phyloP scores from a whole-genome alignment of 2,113 vertebrate species.

The Apistogramma diplotaenia region DNA sequence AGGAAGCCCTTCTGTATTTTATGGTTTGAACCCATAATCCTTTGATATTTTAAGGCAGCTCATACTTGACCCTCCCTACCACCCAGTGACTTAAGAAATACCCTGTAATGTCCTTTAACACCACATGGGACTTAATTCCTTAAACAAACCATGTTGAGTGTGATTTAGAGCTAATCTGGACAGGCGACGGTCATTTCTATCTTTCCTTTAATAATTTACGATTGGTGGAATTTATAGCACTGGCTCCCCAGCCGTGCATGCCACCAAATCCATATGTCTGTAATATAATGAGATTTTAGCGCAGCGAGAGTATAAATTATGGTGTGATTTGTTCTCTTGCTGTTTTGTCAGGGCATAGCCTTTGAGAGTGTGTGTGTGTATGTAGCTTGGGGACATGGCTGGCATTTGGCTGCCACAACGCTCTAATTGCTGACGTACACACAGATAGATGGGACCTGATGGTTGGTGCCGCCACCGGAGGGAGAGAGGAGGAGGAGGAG shows the following conservation, averaged over 20 bases:
- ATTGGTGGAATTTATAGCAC: conserved; percentile 68
- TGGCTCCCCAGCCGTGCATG: conserved; percentile 51
- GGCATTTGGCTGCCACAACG: conserved; percentile 73
- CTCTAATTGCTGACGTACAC: conserved; percentile 78
- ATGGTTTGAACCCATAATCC: conserved; percentile 32
- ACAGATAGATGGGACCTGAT: conserved; percentile 75
- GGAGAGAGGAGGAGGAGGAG: conserved; percentile 23
- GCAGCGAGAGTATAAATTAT: conserved; percentile 74
- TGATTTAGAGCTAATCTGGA: conserved; percentile 70
- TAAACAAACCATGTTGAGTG: conserved; percentile 70
- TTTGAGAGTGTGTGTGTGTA: conserved; percentile 55
- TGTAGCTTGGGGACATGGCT: conserved; percentile 75
- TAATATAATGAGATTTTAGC: conserved; percentile 79
- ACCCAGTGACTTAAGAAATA: conserved; percentile 30
- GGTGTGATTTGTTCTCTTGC: conserved; percentile 73
- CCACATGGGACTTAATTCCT: conserved; percentile 66
- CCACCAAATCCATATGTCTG: conserved; percentile 71
- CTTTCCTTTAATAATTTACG: conserved; percentile 75
- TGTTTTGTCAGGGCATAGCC: conserved; percentile 72
- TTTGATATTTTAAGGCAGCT: conserved; percentile 48
- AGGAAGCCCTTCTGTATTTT: conserved; percentile 2
- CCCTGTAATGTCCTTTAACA: conserved; percentile 34
- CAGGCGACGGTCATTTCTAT: conserved; percentile 68
- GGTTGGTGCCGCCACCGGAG: conserved; percentile 71
- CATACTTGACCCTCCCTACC: conserved; percentile 40